Conservation (phyloP, 1,140 invertebrate species). For the Penaeus chinensis region DNA sequence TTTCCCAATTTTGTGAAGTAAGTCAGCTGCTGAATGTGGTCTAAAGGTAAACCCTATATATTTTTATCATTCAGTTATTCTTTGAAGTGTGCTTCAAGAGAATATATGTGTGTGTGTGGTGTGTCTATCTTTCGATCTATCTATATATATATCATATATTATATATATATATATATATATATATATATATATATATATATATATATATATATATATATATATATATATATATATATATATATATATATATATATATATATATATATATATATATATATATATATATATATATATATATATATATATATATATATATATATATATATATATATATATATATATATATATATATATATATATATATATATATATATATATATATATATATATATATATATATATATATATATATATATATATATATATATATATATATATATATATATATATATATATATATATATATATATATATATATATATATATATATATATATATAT, state of each 20-base stretch:
- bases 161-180: constrained; percentile 19
- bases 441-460: neutral
- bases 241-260: constrained; percentile 13
- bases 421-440: neutral
- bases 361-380: constrained; percentile 13
- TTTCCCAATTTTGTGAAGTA: constrained; percentile 36
- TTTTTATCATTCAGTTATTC: neutral
- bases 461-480: constrained; percentile 6
- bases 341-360: constrained; percentile 9
- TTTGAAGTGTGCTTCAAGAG: neutral
- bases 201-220: neutral
- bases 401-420: constrained; percentile 14
- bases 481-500: constrained; percentile 10
- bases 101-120: neutral
- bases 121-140: neutral
- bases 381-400: constrained; percentile 6
- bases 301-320: neutral
- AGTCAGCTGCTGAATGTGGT: constrained; percentile 21
- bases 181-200: neutral
- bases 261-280: constrained; percentile 14
- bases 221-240: neutral
- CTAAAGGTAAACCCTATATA: constrained; percentile 28
- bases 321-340: constrained; percentile 5
- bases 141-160: neutral
- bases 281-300: neutral